Conservation (phyloP, 2,113 vertebrate species). For the Paracyprichromis sp. region DNA sequence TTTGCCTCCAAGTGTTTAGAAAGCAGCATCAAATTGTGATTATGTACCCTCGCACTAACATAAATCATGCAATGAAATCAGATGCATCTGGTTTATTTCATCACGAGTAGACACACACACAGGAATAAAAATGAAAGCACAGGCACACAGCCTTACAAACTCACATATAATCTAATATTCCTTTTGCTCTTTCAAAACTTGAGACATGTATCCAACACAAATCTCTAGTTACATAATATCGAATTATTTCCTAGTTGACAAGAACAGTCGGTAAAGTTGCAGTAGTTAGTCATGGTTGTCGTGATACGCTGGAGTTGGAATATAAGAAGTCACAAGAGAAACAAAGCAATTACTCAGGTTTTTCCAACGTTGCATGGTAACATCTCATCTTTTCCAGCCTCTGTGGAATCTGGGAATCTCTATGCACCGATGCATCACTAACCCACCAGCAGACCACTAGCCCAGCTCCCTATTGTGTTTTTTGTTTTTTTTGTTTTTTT, state of each 20-base stretch:
- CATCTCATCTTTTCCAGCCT: background rate
- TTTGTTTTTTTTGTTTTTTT: rapidly evolving
- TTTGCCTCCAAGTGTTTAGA: slow-evolving; percentile 11
- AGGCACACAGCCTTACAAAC: background rate
- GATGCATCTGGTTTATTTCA: slow-evolving; percentile 20
- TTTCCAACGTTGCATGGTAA: background rate
- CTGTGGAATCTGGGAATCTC: background rate
- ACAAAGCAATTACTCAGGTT: background rate
- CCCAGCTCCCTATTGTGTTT: background rate
- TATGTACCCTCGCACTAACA: background rate
- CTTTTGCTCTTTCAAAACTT: background rate
- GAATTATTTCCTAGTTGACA: background rate
- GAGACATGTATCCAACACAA: background rate
- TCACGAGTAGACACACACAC: background rate
- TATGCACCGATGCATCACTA: background rate
- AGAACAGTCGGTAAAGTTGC: background rate
- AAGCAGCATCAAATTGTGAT: background rate
- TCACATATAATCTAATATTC: background rate
- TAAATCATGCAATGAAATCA: background rate
- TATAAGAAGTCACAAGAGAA: background rate
- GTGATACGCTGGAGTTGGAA: background rate
- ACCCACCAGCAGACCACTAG: background rate
- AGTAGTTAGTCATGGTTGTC: background rate
- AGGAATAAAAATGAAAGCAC: background rate
- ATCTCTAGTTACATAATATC: background rate